Percentiles rank a stretch among this genome's conserved stretches.
Evolutionary conservation across 2,797 vertebrate species (phyloP).

Genomic region (Thaleichthys pacificus): DNA sequence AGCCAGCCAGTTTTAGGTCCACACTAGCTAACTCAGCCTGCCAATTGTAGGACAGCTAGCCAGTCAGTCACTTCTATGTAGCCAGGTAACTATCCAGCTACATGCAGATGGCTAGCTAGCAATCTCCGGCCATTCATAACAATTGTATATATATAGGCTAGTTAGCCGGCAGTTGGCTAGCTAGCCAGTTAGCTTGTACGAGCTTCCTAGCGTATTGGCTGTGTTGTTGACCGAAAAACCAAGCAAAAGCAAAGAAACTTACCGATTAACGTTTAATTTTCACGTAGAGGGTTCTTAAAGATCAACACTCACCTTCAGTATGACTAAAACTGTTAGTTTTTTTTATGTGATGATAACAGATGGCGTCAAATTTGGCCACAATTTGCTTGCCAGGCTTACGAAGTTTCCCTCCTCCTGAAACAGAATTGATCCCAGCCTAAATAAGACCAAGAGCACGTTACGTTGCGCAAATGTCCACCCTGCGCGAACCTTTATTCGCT

Average conservation of each 20-base stretch:
- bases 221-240: constrained; percentile 4
- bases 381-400: constrained; percentile 20
- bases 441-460: constrained; percentile 38
- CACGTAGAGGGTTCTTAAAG: no score
- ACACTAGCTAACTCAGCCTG: no score
- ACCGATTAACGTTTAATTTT: not conserved
- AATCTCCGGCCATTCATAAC: no score
- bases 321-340: constrained; percentile 6
- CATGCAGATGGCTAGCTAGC: no score
- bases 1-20: no score
- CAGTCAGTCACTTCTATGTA: no score
- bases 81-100: no score
- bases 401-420: constrained; percentile 60
- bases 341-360: not conserved
- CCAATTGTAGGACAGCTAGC: no score
- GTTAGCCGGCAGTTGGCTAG: not conserved
- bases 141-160: no score
- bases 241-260: constrained; percentile 17
- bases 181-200: not conserved
- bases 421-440: constrained; percentile 52
- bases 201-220: constrained; percentile 15
- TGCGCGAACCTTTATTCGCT: not conserved
- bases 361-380: constrained; percentile 48
- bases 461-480: not conserved
- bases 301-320: constrained; percentile 27